A percentile compares a stretch with the other conserved stretches of the same genome.
phyloP scores from a whole-genome alignment of 2,888 invertebrate genomes.

The Choreutis nemorana region DNA sequence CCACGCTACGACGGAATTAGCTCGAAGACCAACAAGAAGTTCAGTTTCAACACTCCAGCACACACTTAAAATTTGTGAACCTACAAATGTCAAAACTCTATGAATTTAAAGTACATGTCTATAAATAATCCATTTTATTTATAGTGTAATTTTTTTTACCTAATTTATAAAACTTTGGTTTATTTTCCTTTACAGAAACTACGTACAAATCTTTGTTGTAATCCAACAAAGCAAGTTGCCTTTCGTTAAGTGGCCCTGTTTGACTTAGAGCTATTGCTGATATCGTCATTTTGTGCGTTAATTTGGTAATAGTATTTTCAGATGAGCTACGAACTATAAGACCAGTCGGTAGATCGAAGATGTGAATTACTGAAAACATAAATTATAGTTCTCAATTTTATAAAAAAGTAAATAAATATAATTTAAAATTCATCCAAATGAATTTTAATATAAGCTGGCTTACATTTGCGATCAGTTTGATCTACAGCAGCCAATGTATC shows the following conservation, averaged over 20 bases:
- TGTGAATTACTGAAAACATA: slow-evolving; percentile 72
- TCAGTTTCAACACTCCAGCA: slow-evolving; percentile 56
- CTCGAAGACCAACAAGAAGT: slow-evolving; percentile 47
- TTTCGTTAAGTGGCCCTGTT: slow-evolving; percentile 78
- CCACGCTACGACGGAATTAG: slow-evolving; percentile 51
- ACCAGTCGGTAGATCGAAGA: slow-evolving; percentile 81
- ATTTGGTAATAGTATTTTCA: slow-evolving; percentile 74
- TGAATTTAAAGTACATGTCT: not conserved
- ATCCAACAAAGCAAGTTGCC: slow-evolving; percentile 89
- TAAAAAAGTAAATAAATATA: not conserved
- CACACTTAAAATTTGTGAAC: slow-evolving; percentile 52
- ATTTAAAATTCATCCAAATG: slow-evolving; percentile 1
- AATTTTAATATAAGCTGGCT: slow-evolving; percentile 10
- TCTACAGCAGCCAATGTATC: slow-evolving; percentile 90
- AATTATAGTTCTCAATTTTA: slow-evolving; percentile 1
- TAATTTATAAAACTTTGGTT: slow-evolving; percentile 75
- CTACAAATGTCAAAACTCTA: slow-evolving; percentile 16
- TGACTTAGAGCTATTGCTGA: slow-evolving; percentile 85
- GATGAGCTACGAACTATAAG: slow-evolving; percentile 73
- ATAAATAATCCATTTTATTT: not conserved
- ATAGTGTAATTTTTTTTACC: slow-evolving; percentile 48
- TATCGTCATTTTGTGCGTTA: slow-evolving; percentile 82
- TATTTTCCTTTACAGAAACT: slow-evolving; percentile 72
- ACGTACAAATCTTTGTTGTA: slow-evolving; percentile 88
- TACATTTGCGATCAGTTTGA: slow-evolving; percentile 83